Base-by-base conservation (phyloP, 2,113 vertebrate species). In the Marmota flaviventris region DNA sequence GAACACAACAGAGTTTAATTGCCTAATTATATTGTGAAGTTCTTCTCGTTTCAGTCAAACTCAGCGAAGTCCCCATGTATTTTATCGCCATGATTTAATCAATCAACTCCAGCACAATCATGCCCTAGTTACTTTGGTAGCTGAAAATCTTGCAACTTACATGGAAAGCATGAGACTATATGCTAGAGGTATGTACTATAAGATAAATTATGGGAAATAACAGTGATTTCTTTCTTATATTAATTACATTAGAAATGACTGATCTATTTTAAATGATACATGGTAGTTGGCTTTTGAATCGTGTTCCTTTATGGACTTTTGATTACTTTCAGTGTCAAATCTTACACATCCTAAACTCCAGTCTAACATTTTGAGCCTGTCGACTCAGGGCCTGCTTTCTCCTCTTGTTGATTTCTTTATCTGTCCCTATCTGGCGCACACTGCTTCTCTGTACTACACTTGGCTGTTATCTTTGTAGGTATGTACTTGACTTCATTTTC, bases 31-130 rank as follows among this genome's bases (percentile, higher is more conserved):
- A 72, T 89, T 98, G 91, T 98, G 94, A 97, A 97, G 39, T 93
- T 76, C 51, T 93, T 97, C 97, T 93, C 97, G 61, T 98, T 99
- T 97, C 98, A 99, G 99, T 99, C 99, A 99, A 99, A 99, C 99
- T 65, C 99, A 99, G 98, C 98, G 99, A 98, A 99, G 99, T 98
- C 99, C 99, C 56, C 99, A 99, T 83, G 99, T 99, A 77, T 99
- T 99, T 98, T 99, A 99, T 97, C 99, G 99, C 65, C 99, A 99
- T 97, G 99, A 99, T 96, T 99, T 99, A 99, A 99, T 99, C 98
- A 99, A 99, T 99, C 99, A 99, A 98, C 99, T 99, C 96, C 99
- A 99, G 99, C 99, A 99, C 98, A 99, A 99, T 99, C 99, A 99
- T 85, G 99, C 99, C 89, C 99, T 99, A 86, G 99, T 99, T 98